A percentile compares a stretch with the other conserved stretches of the same genome.
Evolutionary conservation across 2,113 vertebrate genomes (phyloP).

Genomic region (Alethe castanea): DNA sequence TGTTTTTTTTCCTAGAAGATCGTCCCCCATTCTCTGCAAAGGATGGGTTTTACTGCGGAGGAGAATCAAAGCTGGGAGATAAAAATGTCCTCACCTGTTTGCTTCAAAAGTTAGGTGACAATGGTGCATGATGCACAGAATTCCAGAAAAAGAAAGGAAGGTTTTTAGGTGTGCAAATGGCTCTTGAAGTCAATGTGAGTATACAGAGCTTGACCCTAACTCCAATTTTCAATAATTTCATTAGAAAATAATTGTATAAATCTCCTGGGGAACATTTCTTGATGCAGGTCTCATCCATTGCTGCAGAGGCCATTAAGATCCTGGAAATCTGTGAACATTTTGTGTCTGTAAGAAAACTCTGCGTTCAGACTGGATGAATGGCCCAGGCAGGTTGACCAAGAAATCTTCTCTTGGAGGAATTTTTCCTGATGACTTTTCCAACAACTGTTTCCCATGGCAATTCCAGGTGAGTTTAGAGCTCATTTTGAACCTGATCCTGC

Average conservation of each 20-base stretch:
- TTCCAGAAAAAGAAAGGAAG: neutral
- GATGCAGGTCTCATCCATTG: neutral
- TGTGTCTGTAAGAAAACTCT: neutral
- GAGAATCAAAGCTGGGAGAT: neutral
- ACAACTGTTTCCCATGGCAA: neutral
- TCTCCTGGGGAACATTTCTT: neutral
- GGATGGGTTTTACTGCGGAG: neutral
- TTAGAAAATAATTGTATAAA: neutral
- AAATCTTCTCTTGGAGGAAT: too few relatives aligned
- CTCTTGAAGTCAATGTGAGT: neutral
- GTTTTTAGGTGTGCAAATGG: neutral
- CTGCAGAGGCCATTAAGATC: neutral
- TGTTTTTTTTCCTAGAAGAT: neutral
- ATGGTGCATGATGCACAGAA: accelerated
- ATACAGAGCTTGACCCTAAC: neutral
- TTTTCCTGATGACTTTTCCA: neutral
- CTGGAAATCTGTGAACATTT: neutral
- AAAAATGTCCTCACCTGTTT: neutral
- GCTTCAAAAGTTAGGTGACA: neutral
- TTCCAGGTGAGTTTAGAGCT: neutral
- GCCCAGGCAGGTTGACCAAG: neutral
- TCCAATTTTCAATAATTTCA: neutral
- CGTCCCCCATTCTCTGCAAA: neutral
- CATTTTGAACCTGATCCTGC: neutral
- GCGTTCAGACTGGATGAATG: neutral